Base-by-base conservation (phyloP, 1,140 invertebrate species). In the Drosophila cardini region DNA sequence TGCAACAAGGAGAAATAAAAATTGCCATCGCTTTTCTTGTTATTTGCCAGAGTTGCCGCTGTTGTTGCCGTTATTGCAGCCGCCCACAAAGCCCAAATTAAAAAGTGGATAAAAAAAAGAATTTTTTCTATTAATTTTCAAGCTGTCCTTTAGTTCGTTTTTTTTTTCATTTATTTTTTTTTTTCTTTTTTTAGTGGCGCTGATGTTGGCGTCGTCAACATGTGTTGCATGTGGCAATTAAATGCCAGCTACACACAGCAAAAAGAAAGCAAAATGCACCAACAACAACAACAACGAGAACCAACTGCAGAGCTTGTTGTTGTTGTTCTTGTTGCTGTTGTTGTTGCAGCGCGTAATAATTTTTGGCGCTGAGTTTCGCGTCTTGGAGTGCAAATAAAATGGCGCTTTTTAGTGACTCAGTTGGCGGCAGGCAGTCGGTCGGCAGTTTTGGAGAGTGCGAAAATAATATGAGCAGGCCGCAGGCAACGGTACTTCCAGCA, bases 381-480 rank as follows among this genome's bases (percentile, higher is more conserved):
- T 83, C 80, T 82, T 82, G 75, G 58, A 82, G 79, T 77, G 75
- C 74, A 82, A 82, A 83, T 83, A 83, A 83, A 83, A 83, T 83
- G 80, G 67, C 64, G 81, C 80, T 83, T 83, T 83, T 83, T 83
- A 83, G 80, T 83, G 75, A 83, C 80, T 83, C 75, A 83, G 76
- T 82, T 62, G 80, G 62, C 53, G 65, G 75, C 73, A 61, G 55
- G 26, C 30, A 63, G 45, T 71, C 62, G 58, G 69, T 72, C 62
- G 78, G 32, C 67, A 69, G 77, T 65, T 62, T 26, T 50, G 64
- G 57, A 52, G 76, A 76, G 76, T 78, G 76, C 75, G 75, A 82
- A 82, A 82, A 81, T 82, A 82, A 82, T 79, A 60, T 68, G 73
- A 71, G 42, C 71, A 77, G 75, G 65, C 76, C 55, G 58, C 72